phyloP scores from a whole-genome alignment of 2,113 vertebrate genomes.

The Lipotes vexillifer region DNA sequence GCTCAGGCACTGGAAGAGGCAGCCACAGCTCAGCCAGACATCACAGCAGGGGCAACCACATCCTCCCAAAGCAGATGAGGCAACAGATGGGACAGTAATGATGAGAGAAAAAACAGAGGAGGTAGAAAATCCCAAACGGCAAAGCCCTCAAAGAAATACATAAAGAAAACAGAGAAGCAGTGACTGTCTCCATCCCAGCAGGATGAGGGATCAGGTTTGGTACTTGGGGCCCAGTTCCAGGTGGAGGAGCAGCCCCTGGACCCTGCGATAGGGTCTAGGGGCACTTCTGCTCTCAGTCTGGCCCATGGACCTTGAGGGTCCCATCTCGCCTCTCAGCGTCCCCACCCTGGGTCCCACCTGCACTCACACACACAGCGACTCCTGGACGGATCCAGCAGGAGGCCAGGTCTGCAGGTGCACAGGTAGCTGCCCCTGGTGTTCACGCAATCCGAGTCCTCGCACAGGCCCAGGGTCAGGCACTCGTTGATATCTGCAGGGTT shows the following conservation, averaged over 20 bases:
- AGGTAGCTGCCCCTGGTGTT: slow-evolving; percentile 95
- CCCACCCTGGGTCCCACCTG: neutral
- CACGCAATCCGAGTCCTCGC: slow-evolving; percentile 91
- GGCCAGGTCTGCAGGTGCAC: slow-evolving; percentile 91
- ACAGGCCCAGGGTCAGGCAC: slow-evolving; percentile 88
- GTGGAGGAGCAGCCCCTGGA: neutral
- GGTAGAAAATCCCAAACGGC: neutral
- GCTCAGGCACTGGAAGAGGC: neutral
- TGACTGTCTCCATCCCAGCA: neutral
- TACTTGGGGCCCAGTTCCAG: neutral
- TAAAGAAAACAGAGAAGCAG: neutral
- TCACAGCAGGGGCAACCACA: neutral
- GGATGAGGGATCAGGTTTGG: neutral
- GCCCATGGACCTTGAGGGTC: neutral
- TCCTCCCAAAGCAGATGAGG: neutral
- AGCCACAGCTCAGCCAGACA: neutral
- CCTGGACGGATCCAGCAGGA: slow-evolving; percentile 92
- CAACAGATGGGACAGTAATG: neutral
- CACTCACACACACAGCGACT: slow-evolving; percentile 97
- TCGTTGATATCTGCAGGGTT: slow-evolving; percentile 92
- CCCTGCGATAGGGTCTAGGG: neutral
- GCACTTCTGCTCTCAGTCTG: neutral
- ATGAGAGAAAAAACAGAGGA: neutral
- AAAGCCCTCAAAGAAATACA: neutral
- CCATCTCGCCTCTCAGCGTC: neutral